These are phyloP conservation scores for Aleiodes leptofemur DNA, from an alignment of 2,888 invertebrate genomes.

Conservation along the genomic window DNA sequence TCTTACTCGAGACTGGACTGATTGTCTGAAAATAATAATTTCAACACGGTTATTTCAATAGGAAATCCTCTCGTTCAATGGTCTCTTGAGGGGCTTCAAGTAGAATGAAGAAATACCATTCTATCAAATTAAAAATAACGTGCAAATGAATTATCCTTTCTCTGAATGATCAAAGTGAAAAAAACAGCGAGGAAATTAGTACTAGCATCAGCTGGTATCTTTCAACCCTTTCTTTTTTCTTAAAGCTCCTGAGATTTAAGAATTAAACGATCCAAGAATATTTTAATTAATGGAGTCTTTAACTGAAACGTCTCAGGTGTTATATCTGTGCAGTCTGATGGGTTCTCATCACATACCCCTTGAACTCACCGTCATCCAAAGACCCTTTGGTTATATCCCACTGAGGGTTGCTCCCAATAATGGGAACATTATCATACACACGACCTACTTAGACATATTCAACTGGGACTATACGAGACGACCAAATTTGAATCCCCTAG, in stretches of 20 bases:
- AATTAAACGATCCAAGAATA: conserved; percentile 1
- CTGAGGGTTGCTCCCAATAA: conserved; percentile 67
- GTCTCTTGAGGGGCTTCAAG: conserved; percentile 5
- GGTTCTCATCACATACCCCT: conserved; percentile 59
- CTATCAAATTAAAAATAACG: conserved; percentile 23
- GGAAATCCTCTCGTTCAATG: neutral
- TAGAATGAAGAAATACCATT: conserved; percentile 18
- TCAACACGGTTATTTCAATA: conserved; percentile 12
- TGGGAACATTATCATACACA: conserved; percentile 74
- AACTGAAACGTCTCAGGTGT: conserved; percentile 73
- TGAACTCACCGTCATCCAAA: conserved; percentile 13
- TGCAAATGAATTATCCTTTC: conserved; percentile 10
- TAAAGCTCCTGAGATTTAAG: neutral
- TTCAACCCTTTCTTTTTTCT: conserved; percentile 8
- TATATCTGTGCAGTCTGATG: conserved; percentile 65
- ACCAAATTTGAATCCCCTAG: conserved; percentile 58
- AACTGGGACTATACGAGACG: conserved; percentile 57
- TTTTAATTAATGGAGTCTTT: conserved; percentile 74
- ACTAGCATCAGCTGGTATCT: conserved; percentile 4
- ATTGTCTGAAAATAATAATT: conserved; percentile 7
- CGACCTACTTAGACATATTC: conserved; percentile 71
- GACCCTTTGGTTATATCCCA: conserved; percentile 14
- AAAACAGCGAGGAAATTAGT: neutral
- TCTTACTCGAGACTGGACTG: conserved; percentile 2
- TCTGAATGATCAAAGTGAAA: conserved; percentile 19